Evolutionary conservation across 2,113 vertebrate genomes (phyloP).

Genomic region (Ctenomys sociabilis): DNA sequence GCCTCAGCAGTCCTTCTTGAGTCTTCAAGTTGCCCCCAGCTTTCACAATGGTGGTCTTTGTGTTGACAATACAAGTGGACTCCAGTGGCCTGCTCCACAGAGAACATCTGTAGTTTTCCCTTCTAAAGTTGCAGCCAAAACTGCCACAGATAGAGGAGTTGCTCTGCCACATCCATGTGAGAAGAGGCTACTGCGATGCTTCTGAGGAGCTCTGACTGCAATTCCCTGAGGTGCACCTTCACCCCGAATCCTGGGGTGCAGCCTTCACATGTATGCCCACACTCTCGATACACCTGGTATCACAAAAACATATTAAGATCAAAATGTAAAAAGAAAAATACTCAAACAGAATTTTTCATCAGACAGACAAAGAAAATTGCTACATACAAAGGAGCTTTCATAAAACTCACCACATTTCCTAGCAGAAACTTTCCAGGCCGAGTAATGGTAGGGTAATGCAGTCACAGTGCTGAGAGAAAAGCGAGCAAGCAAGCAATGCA

Average conservation of each 20-base stretch:
- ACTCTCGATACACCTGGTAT: no score
- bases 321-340: background rate
- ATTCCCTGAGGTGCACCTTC: background rate
- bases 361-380: background rate
- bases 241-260: no score
- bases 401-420: background rate
- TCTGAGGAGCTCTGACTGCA: no score
- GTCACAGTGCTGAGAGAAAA: background rate
- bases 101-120: background rate
- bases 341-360: background rate
- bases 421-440: background rate
- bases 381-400: background rate
- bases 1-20: rapidly evolving
- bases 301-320: background rate
- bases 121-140: background rate
- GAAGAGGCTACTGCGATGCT: no score
- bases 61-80: background rate
- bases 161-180: background rate
- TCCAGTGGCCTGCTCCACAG: background rate
- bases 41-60: background rate
- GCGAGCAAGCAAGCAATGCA: background rate
- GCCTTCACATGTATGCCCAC: no score
- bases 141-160: background rate
- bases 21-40: background rate
- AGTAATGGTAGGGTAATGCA: background rate